phyloP scores from a whole-genome alignment of 92 coral and sea anemone genomes.

The Epizoanthus ramosus region DNA sequence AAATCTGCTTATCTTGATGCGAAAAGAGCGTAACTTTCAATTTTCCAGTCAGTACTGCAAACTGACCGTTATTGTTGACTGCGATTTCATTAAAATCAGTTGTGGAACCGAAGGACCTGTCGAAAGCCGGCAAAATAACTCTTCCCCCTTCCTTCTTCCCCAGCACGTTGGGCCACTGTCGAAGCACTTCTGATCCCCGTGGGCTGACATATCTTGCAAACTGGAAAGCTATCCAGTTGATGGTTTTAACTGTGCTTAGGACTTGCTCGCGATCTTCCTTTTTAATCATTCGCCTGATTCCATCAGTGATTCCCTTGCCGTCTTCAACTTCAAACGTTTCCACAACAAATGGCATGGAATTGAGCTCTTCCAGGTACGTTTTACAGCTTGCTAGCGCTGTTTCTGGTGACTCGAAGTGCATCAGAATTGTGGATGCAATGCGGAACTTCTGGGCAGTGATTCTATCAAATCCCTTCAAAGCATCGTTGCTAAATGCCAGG shows the following conservation, averaged over 20 bases:
- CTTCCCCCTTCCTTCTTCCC: neutral
- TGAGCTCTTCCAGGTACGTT: conserved; percentile 32
- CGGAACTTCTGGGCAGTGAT: conserved; percentile 44
- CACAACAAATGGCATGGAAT: conserved; percentile 12
- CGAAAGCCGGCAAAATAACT: neutral
- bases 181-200: neutral
- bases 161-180: conserved; percentile 14
- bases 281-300: neutral
- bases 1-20: too few relatives aligned
- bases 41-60: neutral
- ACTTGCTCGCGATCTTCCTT: conserved; percentile 1
- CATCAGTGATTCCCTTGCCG: conserved; percentile 2
- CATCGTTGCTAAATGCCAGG: conserved; percentile 42
- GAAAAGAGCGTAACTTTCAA: neutral
- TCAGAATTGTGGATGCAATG: conserved; percentile 36
- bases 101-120: neutral
- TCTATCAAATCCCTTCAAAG: conserved; percentile 29
- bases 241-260: neutral
- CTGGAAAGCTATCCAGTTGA: conserved; percentile 24
- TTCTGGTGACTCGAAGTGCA: neutral
- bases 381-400: conserved; percentile 24
- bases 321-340: conserved; percentile 19
- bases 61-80: neutral
- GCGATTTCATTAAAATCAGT: neutral
- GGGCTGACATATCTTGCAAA: conserved; percentile 18